Evolutionary conservation across 2,797 vertebrate genomes (phyloP).

Genomic region (Eurystomus glaucurus): DNA sequence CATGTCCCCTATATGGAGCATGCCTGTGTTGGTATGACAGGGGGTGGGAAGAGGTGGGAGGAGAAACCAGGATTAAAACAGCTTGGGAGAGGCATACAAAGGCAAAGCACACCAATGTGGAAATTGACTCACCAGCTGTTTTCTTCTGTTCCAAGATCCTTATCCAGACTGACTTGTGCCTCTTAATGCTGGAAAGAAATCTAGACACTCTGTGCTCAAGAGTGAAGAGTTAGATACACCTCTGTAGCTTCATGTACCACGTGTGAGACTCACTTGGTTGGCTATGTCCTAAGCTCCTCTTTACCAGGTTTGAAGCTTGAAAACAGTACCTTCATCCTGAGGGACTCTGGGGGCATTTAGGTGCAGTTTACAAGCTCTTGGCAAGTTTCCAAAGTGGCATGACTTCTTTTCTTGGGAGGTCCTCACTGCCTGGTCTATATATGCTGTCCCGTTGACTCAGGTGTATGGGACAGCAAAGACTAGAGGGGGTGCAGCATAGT

Average conservation of each 20-base stretch:
- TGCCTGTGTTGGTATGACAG: accelerated
- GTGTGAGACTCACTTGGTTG: neutral
- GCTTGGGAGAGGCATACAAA: accelerated
- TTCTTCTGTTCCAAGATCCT: neutral
- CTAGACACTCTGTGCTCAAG: neutral
- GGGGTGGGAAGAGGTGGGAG: neutral
- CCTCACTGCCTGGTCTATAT: neutral
- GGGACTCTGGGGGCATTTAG: neutral
- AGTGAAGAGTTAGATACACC: neutral
- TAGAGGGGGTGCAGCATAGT: neutral
- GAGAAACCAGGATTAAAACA: neutral
- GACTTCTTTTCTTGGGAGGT: neutral
- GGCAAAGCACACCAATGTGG: neutral
- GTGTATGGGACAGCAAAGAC: neutral
- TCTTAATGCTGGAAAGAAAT: neutral
- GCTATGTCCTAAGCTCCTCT: neutral
- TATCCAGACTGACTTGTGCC: neutral
- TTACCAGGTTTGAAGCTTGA: neutral
- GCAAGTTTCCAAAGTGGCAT: neutral
- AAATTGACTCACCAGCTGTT: neutral
- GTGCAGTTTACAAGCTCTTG: neutral
- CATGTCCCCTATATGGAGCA: accelerated
- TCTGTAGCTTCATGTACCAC: neutral
- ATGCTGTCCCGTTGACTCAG: neutral
- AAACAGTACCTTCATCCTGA: neutral